A percentile compares a stretch with the other conserved stretches of the same genome.
These are phyloP conservation scores for Peromyscus nudipes DNA, from an alignment of 2,797 vertebrate genomes.

Conservation along the genomic window DNA sequence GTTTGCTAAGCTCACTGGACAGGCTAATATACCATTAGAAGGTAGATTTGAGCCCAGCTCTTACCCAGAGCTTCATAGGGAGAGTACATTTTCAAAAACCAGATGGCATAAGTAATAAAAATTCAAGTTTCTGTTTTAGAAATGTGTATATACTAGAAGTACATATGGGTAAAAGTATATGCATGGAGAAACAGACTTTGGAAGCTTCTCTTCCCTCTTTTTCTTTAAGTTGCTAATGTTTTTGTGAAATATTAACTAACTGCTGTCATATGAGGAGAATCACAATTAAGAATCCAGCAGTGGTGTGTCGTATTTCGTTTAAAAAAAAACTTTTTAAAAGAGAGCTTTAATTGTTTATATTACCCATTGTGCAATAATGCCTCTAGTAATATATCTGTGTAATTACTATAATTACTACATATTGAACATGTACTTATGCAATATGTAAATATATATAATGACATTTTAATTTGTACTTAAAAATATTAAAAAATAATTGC, in stretches of 20 bases:
- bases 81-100: not conserved
- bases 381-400: not conserved
- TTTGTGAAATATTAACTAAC: conserved; percentile 34
- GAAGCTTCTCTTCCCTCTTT: not conserved
- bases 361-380: not conserved
- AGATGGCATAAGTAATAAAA: conserved; percentile 14
- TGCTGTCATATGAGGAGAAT: not conserved
- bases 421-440: not conserved
- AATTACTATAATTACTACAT: not conserved
- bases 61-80: not conserved
- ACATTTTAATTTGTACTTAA: conserved; percentile 37
- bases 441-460: not conserved
- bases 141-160: not conserved
- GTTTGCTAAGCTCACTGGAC: conserved; percentile 41
- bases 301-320: not conserved
- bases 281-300: not conserved
- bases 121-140: conserved; percentile 41
- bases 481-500: conserved; percentile 37
- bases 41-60: not conserved
- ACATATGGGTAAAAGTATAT: not conserved
- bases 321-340: not conserved
- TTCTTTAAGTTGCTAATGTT: not conserved
- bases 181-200: not conserved
- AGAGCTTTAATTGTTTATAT: conserved; percentile 10
- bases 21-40: not conserved